Evolutionary conservation across 1,140 invertebrate genomes (phyloP).

Genomic region (Dendrolimus kikuchii): DNA sequence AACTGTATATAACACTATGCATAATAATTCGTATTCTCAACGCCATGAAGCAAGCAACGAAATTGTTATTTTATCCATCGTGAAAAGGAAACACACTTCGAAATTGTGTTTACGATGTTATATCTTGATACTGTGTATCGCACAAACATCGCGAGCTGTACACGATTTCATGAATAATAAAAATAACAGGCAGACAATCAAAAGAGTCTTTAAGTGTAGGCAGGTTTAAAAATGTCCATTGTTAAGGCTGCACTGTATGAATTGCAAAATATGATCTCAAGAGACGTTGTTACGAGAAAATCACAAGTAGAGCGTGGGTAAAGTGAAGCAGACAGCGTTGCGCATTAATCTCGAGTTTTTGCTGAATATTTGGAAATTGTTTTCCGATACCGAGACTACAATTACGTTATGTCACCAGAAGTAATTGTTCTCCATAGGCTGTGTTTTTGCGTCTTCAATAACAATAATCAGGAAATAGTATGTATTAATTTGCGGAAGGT

Average conservation of each 20-base stretch:
- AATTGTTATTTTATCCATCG: too few species aligned
- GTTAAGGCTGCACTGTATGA: background rate
- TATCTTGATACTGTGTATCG: too few species aligned
- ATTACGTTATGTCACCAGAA: conserved; percentile 3
- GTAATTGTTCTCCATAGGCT: too few species aligned
- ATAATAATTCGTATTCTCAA: too few species aligned
- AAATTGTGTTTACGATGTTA: too few species aligned
- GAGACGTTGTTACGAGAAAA: conserved; percentile 17
- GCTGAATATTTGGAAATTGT: conserved; percentile 6
- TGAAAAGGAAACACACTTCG: too few species aligned
- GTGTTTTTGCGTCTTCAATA: too few species aligned
- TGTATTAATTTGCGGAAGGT: too few species aligned
- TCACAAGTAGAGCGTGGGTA: conserved; percentile 20
- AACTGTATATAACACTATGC: too few species aligned
- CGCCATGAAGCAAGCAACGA: too few species aligned
- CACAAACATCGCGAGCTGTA: too few species aligned
- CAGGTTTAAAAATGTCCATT: conserved; percentile 4
- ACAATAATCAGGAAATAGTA: too few species aligned
- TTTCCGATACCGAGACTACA: conserved; percentile 7
- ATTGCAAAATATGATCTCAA: conserved; percentile 16
- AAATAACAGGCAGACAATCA: conserved; percentile 2
- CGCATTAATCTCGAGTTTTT: conserved; percentile 10
- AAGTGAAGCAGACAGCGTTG: conserved; percentile 6
- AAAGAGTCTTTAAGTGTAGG: background rate
- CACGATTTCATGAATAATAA: background rate